These are phyloP conservation scores for Astropecten irregularis DNA, from an alignment of 53 echinoderm and acorn worm genomes.

Conservation along the genomic window DNA sequence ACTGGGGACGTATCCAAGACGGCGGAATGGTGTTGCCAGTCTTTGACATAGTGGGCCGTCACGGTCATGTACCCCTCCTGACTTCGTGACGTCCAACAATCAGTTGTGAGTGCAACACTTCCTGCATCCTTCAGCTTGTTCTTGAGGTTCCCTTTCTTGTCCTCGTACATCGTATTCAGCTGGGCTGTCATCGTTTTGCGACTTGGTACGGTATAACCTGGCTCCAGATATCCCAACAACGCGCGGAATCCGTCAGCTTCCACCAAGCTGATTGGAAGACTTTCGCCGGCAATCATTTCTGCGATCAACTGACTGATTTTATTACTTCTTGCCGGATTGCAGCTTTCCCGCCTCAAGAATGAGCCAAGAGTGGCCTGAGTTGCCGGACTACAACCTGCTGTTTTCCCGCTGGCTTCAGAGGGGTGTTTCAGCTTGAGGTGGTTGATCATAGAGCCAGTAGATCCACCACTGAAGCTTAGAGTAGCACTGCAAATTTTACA, in stretches of 20 bases:
- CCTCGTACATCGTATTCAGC: not conserved
- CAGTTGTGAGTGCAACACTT: slow-evolving; percentile 17
- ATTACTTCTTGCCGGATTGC: too few relatives aligned
- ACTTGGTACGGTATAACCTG: slow-evolving; percentile 3
- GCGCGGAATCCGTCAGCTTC: too few relatives aligned
- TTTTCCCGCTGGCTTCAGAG: not conserved
- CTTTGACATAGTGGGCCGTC: slow-evolving; percentile 31
- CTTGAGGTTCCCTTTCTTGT: too few relatives aligned
- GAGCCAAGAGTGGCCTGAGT: too few relatives aligned
- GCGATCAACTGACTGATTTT: not conserved
- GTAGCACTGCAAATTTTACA: not conserved
- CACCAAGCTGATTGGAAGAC: not conserved
- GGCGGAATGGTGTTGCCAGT: not conserved
- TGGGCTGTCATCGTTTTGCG: slow-evolving; percentile 2
- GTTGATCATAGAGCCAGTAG: slow-evolving; percentile 10
- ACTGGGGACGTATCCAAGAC: slow-evolving; percentile 37
- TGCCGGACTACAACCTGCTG: too few relatives aligned
- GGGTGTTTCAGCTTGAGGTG: not conserved
- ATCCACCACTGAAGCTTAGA: slow-evolving; percentile 7
- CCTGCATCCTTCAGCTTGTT: not conserved
- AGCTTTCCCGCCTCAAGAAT: too few relatives aligned
- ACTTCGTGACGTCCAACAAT: slow-evolving; percentile 53
- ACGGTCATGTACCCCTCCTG: slow-evolving; percentile 52
- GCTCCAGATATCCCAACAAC: not conserved
- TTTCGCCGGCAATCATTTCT: not conserved